Evolutionary conservation across 2,113 vertebrate species (phyloP).

Genomic region (Eleginops maclovinus): DNA sequence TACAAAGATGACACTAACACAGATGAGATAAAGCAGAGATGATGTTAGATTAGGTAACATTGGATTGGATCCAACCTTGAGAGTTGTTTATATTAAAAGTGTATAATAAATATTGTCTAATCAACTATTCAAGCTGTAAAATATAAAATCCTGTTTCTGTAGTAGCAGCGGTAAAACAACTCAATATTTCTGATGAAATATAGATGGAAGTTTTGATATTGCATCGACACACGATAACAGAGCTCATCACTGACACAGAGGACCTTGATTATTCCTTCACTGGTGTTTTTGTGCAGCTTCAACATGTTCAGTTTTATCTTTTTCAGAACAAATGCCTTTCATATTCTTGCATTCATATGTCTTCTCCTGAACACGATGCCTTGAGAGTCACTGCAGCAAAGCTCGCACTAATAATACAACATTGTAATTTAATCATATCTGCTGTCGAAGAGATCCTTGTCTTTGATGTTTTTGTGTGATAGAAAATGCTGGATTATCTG

Average conservation of each 20-base stretch:
- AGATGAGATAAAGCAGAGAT: background rate
- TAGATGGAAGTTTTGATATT: background rate
- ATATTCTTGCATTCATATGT: background rate
- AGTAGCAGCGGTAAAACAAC: no score
- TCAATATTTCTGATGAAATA: no score
- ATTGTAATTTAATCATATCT: background rate
- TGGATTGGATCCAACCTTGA: no score
- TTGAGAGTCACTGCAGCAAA: background rate
- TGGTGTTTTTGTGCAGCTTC: background rate
- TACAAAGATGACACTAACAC: background rate
- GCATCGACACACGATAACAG: background rate
- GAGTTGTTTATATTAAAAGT: no score
- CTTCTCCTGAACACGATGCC: background rate
- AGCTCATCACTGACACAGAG: background rate
- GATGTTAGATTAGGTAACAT: conserved; percentile 2
- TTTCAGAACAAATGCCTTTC: background rate
- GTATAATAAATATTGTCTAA: no score
- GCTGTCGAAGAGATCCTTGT: conserved; percentile 11
- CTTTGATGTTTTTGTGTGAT: conserved; percentile 66
- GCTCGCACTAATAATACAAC: background rate
- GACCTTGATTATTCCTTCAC: background rate
- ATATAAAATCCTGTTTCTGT: no score
- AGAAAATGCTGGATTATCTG: conserved; percentile 98
- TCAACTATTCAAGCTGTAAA: no score
- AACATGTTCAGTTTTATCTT: background rate